Conservation (phyloP, 2,113 vertebrate genomes). For the Paratilapia polleni region DNA sequence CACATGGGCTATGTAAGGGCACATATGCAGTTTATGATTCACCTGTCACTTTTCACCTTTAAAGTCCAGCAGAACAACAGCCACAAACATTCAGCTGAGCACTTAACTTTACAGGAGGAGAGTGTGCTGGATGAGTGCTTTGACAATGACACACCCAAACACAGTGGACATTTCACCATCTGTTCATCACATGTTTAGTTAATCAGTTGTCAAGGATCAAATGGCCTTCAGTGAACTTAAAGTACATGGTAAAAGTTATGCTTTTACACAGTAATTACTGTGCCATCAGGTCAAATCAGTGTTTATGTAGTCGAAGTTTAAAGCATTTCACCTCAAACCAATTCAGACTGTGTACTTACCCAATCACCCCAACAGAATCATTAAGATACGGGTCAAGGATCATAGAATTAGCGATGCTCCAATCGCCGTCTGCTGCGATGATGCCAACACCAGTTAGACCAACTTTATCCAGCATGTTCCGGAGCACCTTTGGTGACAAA, state of each 20-base stretch:
- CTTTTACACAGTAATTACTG: not conserved
- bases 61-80: conserved; percentile 55
- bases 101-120: not conserved
- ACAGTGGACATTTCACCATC: not conserved
- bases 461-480: conserved; percentile 85
- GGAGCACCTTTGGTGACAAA: conserved; percentile 87
- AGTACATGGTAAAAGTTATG: not conserved
- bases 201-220: not conserved
- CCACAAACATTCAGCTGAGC: conserved; percentile 68
- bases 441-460: conserved; percentile 83
- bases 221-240: not conserved
- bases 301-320: not conserved
- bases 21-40: not conserved
- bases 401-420: conserved; percentile 82
- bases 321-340: not conserved
- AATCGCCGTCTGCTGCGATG: conserved; percentile 88
- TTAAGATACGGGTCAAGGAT: conserved; percentile 84
- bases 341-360: conserved; percentile 81
- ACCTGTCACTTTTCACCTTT: not conserved
- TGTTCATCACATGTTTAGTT: not conserved
- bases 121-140: not conserved
- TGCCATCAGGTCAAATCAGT: not conserved
- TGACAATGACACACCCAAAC: not conserved
- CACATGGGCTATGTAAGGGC: too few relatives aligned
- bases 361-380: conserved; percentile 85